Base-by-base conservation (phyloP, 2,888 invertebrate species). In the Cataglyphis cursor region DNA sequence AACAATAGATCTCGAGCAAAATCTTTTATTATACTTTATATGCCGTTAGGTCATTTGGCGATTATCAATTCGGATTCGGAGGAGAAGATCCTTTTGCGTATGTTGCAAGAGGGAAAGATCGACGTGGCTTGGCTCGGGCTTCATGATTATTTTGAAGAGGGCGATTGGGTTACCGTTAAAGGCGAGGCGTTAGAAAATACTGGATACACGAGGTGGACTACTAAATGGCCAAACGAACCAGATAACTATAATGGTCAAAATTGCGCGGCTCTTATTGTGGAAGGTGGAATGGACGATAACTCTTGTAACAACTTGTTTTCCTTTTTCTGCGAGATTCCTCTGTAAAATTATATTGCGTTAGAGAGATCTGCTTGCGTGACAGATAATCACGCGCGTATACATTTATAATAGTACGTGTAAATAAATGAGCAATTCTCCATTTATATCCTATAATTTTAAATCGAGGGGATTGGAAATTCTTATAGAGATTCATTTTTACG, bases 21-120 rank as follows among this genome's bases (percentile, higher is more conserved):
- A 9, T 18, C 24, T 28, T 62, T 61, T 15, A 44, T 31, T n/a
- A 44, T 62, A 48, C 48, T 74, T 74, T 21, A 21, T 18, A 61
- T 15, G 0, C 35, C 24, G 48, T 10, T 70, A 89, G 88, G 85
- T 72, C 86, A 88, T 15, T 83, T 86, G 74, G 85, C 83, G 31
- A 57, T 85, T 31, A 85, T 86, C 31, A 81, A 83, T 78, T 70
- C 82, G 57, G 66, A 78, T 12, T 80, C 74, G 18, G 88, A 86
- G 38, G 84, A 83, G 44, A 83, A 76, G 35, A 65, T 83, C 9
- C 68, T 87, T n/a, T 44, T 72, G 54, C 75, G 70, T 65, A 64
- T 87, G 74, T 57, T 88, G 80, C 8, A 15, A 75, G 54, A 75
- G 6, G 38, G 1, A 18, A 38, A n/a, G 0, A 9, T 51, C 6